These are phyloP conservation scores for Cephus pulcher DNA, from an alignment of 2,888 invertebrate genomes.

Conservation along the genomic window DNA sequence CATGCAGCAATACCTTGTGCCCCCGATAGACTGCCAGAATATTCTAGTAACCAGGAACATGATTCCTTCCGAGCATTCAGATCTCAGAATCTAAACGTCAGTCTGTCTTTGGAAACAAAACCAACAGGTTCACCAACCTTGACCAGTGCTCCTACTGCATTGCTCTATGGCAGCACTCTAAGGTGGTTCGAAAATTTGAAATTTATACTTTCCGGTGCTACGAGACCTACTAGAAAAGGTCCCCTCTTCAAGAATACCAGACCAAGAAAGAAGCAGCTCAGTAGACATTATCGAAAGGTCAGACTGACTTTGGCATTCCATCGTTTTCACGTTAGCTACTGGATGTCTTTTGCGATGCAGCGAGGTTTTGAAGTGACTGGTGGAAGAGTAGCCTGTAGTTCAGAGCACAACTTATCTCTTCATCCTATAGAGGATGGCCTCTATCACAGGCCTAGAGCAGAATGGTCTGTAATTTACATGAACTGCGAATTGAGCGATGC, in stretches of 20 bases:
- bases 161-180: constrained; percentile 93
- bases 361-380: constrained; percentile 90
- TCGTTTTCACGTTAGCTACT: constrained; percentile 90
- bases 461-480: constrained; percentile 94
- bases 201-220: constrained; percentile 90
- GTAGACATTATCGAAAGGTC: constrained; percentile 90
- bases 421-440: constrained; percentile 84
- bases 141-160: constrained; percentile 75
- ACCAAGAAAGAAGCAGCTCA: constrained; percentile 90
- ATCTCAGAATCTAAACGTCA: constrained; percentile 85
- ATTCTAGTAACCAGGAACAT: constrained; percentile 95
- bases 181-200: constrained; percentile 97
- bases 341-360: constrained; percentile 98
- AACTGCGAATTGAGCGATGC: constrained; percentile 93
- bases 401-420: constrained; percentile 80
- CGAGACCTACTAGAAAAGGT: constrained; percentile 94
- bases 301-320: constrained; percentile 89
- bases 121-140: constrained; percentile 62
- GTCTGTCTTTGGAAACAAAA: constrained; percentile 83
- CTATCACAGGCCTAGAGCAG: constrained; percentile 85
- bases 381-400: constrained; percentile 83
- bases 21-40: constrained; percentile 95
- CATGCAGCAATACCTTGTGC: constrained; percentile 96
- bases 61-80: constrained; percentile 96
- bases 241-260: constrained; percentile 86